Base-by-base conservation (phyloP, 2,113 vertebrate species). In the Apus apus region DNA sequence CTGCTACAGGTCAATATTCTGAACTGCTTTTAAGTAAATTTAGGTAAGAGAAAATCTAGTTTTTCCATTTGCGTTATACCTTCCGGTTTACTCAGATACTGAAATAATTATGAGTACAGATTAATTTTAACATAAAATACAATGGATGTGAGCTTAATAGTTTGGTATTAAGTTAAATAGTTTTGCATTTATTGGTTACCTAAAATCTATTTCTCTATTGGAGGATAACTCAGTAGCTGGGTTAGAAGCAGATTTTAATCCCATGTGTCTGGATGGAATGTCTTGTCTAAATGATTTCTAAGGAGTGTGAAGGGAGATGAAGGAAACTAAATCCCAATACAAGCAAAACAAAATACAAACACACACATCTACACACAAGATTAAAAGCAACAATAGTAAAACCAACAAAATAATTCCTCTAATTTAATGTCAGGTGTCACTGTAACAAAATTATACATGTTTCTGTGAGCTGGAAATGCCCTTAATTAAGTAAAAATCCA, bases 21-120 rank as follows among this genome's bases (percentile, higher is more conserved):
- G 38, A 92, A 94, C 89, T 87, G 17, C 32, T 90, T 94, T 96
- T 85, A 96, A 93, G 74, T 90, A 96, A 94, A 97, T 96, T 92
- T 85, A 75, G 46, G 64, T 19, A 58, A 80, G 23, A 66, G 58
- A 94, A 85, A 20, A 10, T 14, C 43, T 82, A 40, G 23, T 65
- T 72, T 95, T 60, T 70, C 13, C 20, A 30, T 54, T 82, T 68
- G 54, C 21, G 17, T 27, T 29, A 2, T 45, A 38, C 38, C 38
- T 95, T n/a, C 25, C 48, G 72, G 48, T 88, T 57, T 76, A 40
- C 45, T 94, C 74, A 66, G 74, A 91, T 94, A 72, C 50, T 84
- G 36, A 1, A 30, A 80, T n/a, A 9, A 54, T 77, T 77, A 62
- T 61, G 78, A 93, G 21, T 65, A 57, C 25, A 23, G 15, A 20